phyloP scores from a whole-genome alignment of 2,113 vertebrate species.

The Jaculus jaculus region DNA sequence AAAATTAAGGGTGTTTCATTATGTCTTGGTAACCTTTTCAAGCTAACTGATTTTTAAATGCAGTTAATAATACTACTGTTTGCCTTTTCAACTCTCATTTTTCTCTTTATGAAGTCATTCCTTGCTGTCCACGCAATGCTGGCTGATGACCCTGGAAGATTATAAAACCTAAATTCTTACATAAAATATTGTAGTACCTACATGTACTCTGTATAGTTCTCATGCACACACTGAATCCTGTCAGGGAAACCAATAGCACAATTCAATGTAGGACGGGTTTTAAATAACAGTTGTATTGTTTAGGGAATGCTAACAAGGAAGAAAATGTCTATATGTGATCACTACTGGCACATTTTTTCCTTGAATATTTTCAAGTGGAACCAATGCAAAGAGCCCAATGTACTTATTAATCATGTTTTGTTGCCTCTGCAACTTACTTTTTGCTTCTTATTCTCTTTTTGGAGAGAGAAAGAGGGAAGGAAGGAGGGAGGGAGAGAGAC shows the following conservation, averaged over 20 bases:
- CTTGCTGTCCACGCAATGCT: background rate
- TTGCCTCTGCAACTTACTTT: background rate
- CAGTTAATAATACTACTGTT: background rate
- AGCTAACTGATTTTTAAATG: background rate
- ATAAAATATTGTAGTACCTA: background rate
- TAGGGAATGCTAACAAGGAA: background rate
- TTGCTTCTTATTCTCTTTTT: background rate
- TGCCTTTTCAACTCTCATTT: background rate
- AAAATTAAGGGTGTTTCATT: background rate
- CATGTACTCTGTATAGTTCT: background rate
- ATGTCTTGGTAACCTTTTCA: background rate
- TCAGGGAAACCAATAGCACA: background rate
- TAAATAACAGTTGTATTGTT: background rate
- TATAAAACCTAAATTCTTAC: background rate
- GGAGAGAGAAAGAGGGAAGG: no score
- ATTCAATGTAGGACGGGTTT: background rate
- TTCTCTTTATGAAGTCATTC: background rate
- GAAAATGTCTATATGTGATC: background rate
- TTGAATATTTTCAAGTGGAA: background rate
- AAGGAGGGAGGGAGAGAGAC: no score
- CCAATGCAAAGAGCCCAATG: background rate
- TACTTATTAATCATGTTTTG: background rate
- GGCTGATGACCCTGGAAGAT: no score
- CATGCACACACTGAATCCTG: background rate
- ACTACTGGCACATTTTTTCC: background rate